Evolutionary conservation across 2,113 vertebrate species (phyloP).

Genomic region (Ahaetulla prasina): DNA sequence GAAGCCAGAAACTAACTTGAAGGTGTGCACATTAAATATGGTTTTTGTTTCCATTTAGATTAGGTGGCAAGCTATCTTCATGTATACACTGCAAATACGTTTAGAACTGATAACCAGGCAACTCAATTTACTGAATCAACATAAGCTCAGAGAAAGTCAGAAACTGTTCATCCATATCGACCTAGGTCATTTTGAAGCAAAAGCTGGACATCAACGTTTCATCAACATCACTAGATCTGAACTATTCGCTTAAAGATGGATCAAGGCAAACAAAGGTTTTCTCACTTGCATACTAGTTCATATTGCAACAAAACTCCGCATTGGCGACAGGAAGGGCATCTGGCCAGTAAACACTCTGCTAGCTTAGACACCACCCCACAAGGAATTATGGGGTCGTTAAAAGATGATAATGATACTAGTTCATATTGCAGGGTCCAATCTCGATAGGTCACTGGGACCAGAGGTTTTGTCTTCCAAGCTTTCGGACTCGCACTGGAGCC

Average conservation of each 20-base stretch:
- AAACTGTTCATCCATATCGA: not conserved
- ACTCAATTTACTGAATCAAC: not conserved
- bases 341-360: too few relatives aligned
- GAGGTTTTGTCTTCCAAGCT: too few relatives aligned
- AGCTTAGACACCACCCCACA: too few relatives aligned
- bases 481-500: too few relatives aligned
- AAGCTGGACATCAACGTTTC: not conserved
- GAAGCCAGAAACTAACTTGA: slow-evolving; percentile 55
- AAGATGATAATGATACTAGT: too few relatives aligned
- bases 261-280: not conserved
- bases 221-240: not conserved
- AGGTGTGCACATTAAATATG: not conserved
- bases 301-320: not conserved
- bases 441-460: too few relatives aligned
- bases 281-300: not conserved
- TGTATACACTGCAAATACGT: not conserved
- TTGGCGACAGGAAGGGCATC: too few relatives aligned
- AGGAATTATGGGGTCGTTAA: too few relatives aligned
- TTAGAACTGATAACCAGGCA: not conserved
- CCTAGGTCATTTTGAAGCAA: not conserved
- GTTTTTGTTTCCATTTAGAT: slow-evolving; percentile 42
- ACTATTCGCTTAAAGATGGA: not conserved
- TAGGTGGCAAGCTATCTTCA: not conserved
- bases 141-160: not conserved
- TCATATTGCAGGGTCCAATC: too few relatives aligned